Base-by-base conservation (phyloP, 2,797 vertebrate species). In the Cyclopterus lumpus region DNA sequence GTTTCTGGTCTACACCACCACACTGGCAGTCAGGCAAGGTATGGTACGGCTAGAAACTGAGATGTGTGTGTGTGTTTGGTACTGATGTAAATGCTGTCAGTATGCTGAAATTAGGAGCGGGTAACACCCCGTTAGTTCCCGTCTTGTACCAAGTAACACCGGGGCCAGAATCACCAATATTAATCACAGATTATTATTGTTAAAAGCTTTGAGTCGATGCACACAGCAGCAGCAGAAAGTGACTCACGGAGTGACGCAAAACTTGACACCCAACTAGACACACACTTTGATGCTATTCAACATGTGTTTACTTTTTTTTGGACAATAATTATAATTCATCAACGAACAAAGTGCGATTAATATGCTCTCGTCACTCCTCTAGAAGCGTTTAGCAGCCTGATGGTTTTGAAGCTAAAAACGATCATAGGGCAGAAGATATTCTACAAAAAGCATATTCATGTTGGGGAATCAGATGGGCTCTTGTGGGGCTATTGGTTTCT, bases 1-100 rank as follows among this genome's bases (percentile, higher is more conserved):
- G 32, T 98, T 99, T 89, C 92, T 99, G 94, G 97, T 99, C 84
- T 99, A 99, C 91, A 98, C 97, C 16, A 98, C 97, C 59, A 98
- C 97, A 7, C 89, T 99, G 77, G 97, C 97, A 8, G 97, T 99
- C 75, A 95, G 97, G 84, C 97, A 98, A 97, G 97, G 97, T 99
- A 95, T 93, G 16, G 97, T 98, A 95, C 93, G 9, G 30, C 44
- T 15, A 26, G n/a, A 54, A 58, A 54, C 48, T 12, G 6, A 14
- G 9, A 6, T 28, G 28, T 46, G 53, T 59, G 22, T 57, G 42
- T 32, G 48, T 36, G 30, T 53, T n/a, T n/a, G 53, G 30, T 22
- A 60, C 58, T 49, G 48, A 11, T 61, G 63, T 34, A 46, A 46
- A 18, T 44, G 6, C 3, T 53, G 15, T 6, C 26, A 38, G 10